Evolutionary conservation across 2,888 invertebrate species (phyloP), one percentile per base, ranked within the genome.

Genomic region (Trichogramma evanescens): DNA sequence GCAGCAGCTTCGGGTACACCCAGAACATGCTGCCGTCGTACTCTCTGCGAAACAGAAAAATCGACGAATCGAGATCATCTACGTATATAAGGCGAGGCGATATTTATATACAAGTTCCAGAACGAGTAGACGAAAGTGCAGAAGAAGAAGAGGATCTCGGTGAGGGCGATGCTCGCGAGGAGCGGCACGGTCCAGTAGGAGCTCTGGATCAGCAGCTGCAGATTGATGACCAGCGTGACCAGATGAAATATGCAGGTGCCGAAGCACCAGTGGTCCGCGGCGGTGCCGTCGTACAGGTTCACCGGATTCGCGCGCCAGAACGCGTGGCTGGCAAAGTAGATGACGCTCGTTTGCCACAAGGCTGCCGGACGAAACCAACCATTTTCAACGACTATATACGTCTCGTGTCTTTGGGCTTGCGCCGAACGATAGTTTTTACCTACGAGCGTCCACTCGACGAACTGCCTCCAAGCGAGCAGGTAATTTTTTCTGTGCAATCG

Each of bases 291-390:
- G 42, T 70, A 71, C 45, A 79, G 77, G 63, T 84, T 78, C 6
- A 84, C 79, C 8, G 84, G 79, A 65, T 82, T 80, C 2, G 68
- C 71, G 8, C 68, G 67, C 70, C 84, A 78, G 3, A 81, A 69
- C 53, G 73, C 69, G 63, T 73, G 78, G 1, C 83, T 75, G 68
- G 84, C 81, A 65, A 81, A 81, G 74, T 85, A 89, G 44, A 86
- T 81, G n/a, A 86, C 75, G 5, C 82, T 61, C 0, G 86, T 80
- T 70, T 90, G 89, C 80, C 87, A 89, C 0, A 84, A 64, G 4
- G 83, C 87, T 65, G 81, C 26, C 26, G 3, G 26, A 26, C 26
- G 72, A 8, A 71, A 64, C 6, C 49, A 50, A 41, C 50, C n/a
- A 56, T 42, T 55, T 26, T 1, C 2, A 26, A 26, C 26, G 26